phyloP scores from a whole-genome alignment of 2,888 invertebrate species.

The Vannuccia rotundouncinata region DNA sequence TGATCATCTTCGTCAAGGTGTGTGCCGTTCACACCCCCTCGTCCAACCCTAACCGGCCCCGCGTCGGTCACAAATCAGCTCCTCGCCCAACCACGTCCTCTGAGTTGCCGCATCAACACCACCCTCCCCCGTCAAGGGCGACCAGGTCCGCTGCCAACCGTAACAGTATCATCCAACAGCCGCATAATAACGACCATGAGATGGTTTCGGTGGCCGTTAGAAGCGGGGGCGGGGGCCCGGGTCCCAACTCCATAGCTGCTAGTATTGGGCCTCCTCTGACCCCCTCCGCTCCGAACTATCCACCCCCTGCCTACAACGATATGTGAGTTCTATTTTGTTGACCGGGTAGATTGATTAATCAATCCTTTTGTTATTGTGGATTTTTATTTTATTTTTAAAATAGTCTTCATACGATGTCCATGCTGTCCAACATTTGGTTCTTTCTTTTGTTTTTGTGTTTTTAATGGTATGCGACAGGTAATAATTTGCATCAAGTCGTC shows the following conservation, averaged over 20 bases:
- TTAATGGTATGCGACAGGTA: no score
- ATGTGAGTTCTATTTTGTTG: no score
- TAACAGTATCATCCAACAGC: background rate
- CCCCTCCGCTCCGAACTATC: constrained; percentile 69
- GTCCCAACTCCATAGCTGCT: constrained; percentile 84
- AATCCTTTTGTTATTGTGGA: no score
- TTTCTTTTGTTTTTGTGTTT: no score
- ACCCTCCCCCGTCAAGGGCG: background rate
- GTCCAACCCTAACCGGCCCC: constrained; percentile 75
- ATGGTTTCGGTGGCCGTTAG: background rate
- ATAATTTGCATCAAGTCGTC: no score
- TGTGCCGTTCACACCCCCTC: constrained; percentile 99
- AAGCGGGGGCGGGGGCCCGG: background rate
- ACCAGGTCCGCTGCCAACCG: background rate
- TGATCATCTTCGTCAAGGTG: constrained; percentile 97
- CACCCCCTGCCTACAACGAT: constrained; percentile 29
- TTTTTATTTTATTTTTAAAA: no score
- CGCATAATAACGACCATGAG: background rate
- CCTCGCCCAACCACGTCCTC: background rate
- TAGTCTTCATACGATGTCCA: no score
- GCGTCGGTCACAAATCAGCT: background rate
- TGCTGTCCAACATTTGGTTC: no score
- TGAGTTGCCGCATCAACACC: background rate
- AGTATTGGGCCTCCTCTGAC: constrained; percentile 95
- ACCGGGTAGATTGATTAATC: no score